Conservation (phyloP, 2,888 invertebrate species). For the Platypus cylindrus region DNA sequence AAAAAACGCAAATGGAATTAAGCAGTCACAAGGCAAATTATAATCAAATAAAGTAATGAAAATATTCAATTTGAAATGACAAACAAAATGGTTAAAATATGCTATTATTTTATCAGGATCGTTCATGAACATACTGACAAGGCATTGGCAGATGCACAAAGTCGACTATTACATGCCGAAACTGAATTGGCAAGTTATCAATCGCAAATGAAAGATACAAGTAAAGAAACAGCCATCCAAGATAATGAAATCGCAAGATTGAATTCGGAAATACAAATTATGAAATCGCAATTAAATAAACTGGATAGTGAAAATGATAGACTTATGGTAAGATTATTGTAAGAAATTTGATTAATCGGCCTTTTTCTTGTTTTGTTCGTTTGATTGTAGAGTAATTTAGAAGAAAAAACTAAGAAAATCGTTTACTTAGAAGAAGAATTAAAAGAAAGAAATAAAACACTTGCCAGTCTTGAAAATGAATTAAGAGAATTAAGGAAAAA, state of each 20-base stretch:
- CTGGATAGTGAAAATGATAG: conserved; percentile 62
- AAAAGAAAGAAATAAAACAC: conserved; percentile 43
- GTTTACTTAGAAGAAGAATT: conserved; percentile 53
- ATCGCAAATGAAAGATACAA: conserved; percentile 30
- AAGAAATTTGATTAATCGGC: not conserved
- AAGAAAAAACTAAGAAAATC: conserved; percentile 58
- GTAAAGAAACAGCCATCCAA: conserved; percentile 30
- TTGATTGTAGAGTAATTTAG: conserved; percentile 46
- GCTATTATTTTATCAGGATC: conserved; percentile 37
- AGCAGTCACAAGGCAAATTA: conserved; percentile 41
- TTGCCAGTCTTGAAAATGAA: conserved; percentile 42
- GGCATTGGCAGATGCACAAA: conserved; percentile 54
- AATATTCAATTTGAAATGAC: not conserved
- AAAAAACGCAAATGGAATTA: conserved; percentile 40
- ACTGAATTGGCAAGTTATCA: conserved; percentile 48
- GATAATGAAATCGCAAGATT: conserved; percentile 46
- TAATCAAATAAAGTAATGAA: conserved; percentile 43
- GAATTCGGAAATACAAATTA: conserved; percentile 48
- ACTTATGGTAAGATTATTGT: conserved; percentile 37
- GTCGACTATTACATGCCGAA: conserved; percentile 50
- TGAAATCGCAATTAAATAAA: conserved; percentile 49
- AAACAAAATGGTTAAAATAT: not conserved
- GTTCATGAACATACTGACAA: conserved; percentile 67
- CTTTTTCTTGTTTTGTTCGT: conserved; percentile 18
- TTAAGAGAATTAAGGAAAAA: conserved; percentile 45